Evolutionary conservation across 2,113 vertebrate genomes (phyloP), one percentile per base, ranked within the genome.

Genomic region (Zapornia atra): DNA sequence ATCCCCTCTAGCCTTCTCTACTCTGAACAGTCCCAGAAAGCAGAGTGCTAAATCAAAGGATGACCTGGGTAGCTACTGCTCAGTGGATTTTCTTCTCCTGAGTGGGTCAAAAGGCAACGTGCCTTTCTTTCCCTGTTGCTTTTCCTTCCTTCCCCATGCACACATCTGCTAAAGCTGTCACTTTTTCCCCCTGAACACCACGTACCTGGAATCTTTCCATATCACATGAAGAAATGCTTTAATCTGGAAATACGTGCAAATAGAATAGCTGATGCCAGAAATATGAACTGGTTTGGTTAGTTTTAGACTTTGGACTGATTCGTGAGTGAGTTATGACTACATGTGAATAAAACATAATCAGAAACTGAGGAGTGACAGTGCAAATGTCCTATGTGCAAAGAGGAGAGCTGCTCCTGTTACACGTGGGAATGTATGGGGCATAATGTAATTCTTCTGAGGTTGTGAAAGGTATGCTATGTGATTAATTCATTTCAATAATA

Each of bases 361-460:
- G 75, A 92, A 96, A 65, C 83, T 84, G 92, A 69, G 59, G 91
- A 96, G 95, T 92, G 95, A 95, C 78, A 72, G 29, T 26, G 60
- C n/a, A n/a, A n/a, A n/a, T n/a, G n/a, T 38, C 64, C 40, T 78
- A 53, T 11, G 31, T 28, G 88, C 28, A 64, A 82, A 88, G 29
- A 84, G 33, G 28, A 90, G 34, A 85, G 69, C 59, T 73, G 28
- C 24, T 88, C 44, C 66, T 82, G 20, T 68, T 80, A 72, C 22
- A 68, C 17, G 6, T 15, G 57, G 65, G 69, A 91, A 92, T 1
- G 9, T 40, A 65, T 12, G 61, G 71, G 83, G 82, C 44, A 56
- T 16, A 48, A 83, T 31, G n/a, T 78, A 63, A 87, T 65, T 59
- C 71, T 81, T 76, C 5, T 79, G 82, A 91, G 78, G 72, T 84